A percentile compares a stretch with the other conserved stretches of the same genome.
phyloP scores from a whole-genome alignment of 2,113 vertebrate genomes.

The Agelaius phoeniceus region DNA sequence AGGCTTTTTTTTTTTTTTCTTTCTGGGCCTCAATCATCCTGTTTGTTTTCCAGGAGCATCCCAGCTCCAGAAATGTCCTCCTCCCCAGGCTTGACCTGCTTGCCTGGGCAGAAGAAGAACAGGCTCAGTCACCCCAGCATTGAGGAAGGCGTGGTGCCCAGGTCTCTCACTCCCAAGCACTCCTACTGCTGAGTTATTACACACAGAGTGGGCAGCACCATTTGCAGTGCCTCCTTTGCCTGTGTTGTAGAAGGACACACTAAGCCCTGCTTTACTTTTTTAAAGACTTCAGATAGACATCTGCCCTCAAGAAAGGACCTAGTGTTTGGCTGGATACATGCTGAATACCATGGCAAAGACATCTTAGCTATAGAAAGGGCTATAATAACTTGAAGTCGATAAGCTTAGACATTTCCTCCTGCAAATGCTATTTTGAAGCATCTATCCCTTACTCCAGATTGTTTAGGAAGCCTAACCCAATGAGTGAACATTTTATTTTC shows the following conservation, averaged over 20 bases:
- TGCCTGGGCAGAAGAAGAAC: not conserved
- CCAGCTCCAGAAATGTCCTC: not conserved
- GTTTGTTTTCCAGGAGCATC: not conserved
- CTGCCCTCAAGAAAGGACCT: not conserved
- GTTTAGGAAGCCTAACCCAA: not conserved
- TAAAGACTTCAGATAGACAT: not conserved
- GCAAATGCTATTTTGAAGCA: not conserved
- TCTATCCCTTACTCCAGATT: not conserved
- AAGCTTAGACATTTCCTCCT: not conserved
- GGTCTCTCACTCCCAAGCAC: not conserved
- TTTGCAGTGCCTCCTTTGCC: not conserved
- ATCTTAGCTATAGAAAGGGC: not conserved
- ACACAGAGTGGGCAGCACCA: not conserved
- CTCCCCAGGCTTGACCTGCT: not conserved
- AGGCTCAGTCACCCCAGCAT: not conserved
- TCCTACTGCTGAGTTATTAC: accelerated
- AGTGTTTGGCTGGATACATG: not conserved
- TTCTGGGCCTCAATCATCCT: not conserved
- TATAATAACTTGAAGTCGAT: not conserved
- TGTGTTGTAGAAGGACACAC: not conserved
- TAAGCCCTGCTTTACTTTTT: not conserved
- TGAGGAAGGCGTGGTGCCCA: not conserved
- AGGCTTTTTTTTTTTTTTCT: not conserved
- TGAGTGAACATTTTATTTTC: not conserved
- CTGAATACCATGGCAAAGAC: not conserved